These are phyloP conservation scores for Neomicropteryx cornuta DNA, from an alignment of 1,140 invertebrate species.

Conservation along the genomic window DNA sequence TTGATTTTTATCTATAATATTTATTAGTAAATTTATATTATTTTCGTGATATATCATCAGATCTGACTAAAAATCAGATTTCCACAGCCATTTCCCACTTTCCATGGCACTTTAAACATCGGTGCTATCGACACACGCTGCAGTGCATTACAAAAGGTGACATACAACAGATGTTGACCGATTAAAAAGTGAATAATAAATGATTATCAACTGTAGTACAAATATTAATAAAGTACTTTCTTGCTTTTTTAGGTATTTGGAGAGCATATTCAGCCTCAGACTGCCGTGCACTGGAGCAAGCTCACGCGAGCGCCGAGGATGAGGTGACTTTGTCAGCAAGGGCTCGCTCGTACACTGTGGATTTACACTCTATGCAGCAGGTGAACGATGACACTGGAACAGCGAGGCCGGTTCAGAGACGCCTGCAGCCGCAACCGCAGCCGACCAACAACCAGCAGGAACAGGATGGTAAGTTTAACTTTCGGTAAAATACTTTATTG, in stretches of 20 bases:
- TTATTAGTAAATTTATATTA: too few relatives aligned
- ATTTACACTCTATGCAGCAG: constrained; percentile 96
- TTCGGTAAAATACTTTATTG: constrained; percentile 20
- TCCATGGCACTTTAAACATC: too few relatives aligned
- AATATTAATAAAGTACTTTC: constrained; percentile 7
- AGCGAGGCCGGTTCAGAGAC: constrained; percentile 76
- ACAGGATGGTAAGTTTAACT: constrained; percentile 16
- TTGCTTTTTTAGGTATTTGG: constrained; percentile 36
- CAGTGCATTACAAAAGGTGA: too few relatives aligned
- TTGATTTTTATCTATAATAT: too few relatives aligned
- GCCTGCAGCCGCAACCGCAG: constrained; percentile 10
- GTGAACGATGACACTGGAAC: constrained; percentile 96
- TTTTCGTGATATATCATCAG: too few relatives aligned
- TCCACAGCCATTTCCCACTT: too few relatives aligned
- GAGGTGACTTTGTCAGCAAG: constrained; percentile 86
- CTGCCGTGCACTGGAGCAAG: constrained; percentile 64
- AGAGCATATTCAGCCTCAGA: constrained; percentile 55
- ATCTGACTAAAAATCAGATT: too few relatives aligned
- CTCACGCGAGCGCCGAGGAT: constrained; percentile 86
- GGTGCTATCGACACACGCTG: too few relatives aligned
- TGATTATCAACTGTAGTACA: too few relatives aligned
- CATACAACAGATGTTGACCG: too few relatives aligned
- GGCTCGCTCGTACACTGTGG: constrained; percentile 88
- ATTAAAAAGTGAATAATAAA: too few relatives aligned
- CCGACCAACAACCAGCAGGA: constrained; percentile 17